Evolutionary conservation across 2,797 vertebrate species (phyloP), one percentile per base, ranked within the genome.

Genomic region (Pipistrellus pygmaeus): DNA sequence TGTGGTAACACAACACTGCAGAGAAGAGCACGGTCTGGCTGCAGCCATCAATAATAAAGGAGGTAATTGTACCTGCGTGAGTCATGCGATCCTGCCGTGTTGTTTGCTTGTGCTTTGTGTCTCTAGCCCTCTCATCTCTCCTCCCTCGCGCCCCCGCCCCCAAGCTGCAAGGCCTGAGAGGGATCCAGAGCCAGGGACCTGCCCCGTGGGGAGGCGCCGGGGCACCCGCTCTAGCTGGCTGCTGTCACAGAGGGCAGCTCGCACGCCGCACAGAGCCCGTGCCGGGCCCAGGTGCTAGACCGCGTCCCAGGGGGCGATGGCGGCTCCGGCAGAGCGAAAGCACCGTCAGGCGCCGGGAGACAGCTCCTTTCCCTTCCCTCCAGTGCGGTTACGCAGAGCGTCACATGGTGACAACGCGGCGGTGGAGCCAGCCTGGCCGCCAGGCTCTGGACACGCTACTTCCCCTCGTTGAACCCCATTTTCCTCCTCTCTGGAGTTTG

Each of bases 31-130:
- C 84, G 82, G 20, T 75, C 93, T 71, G 78, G 84, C 86, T 82
- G 25, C 21, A 20, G 11, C 80, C 96, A 94, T 98, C 96, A 97
- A 44, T 97, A 95, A 96, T 94, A 48, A 73, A 97, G 57, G 77
- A 51, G 71, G 95, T 77, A 44, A 78, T 11, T 2, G 13, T 20
- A 85, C 46, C 64, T 84, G 78, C 18, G 0, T 0, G 5, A 3
- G 44, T 84, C 84, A 71, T 4, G 18, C 66, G 11, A n/a, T 51
- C 38, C 83, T 87, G 84, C 18, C 35, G 5, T 1, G 68, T 38
- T 32, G 30, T 32, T 48, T 81, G 84, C 57, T 30, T 0, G 32
- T 83, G 82, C 30, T 82, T 91, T 82, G 30, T 93, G 38, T 80
- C 32, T 88, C 17, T 60, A 85, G 5, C 4, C 41, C 2, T 81